Conservation (phyloP, 2,888 invertebrate genomes). For the Dione vanillae region DNA sequence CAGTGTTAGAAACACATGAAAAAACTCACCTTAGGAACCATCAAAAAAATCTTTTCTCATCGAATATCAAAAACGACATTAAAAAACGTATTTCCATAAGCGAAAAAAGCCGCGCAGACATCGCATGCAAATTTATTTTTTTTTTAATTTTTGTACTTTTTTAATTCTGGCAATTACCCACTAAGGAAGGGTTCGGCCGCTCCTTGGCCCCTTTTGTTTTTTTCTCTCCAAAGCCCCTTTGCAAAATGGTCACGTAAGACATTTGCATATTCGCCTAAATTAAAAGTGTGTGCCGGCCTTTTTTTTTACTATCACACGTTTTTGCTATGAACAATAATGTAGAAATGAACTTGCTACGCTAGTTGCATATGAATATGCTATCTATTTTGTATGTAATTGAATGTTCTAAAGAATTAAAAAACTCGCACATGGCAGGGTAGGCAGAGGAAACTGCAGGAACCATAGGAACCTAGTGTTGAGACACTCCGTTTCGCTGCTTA, state of each 20-base stretch:
- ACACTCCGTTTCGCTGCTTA: too few relatives aligned
- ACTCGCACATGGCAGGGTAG: too few relatives aligned
- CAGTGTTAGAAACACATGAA: conserved; percentile 15
- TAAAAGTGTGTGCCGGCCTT: conserved; percentile 71
- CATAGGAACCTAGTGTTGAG: too few relatives aligned
- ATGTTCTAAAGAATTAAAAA: not conserved
- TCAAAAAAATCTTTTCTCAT: conserved; percentile 79
- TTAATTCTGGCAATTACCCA: conserved; percentile 72
- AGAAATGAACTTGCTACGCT: conserved; percentile 63
- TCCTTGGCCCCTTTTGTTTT: conserved; percentile 73
- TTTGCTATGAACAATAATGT: conserved; percentile 66
- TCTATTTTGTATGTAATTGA: conserved; percentile 16
- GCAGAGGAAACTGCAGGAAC: too few relatives aligned
- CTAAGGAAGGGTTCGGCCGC: conserved; percentile 77
- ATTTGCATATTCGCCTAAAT: conserved; percentile 82
- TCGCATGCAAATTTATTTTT: conserved; percentile 77
- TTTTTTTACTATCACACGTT: conserved; percentile 80
- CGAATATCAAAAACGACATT: conserved; percentile 58
- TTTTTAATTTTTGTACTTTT: conserved; percentile 65
- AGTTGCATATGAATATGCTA: conserved; percentile 70
- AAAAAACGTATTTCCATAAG: conserved; percentile 63
- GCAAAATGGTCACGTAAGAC: conserved; percentile 81
- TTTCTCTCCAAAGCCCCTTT: conserved; percentile 69
- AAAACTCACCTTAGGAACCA: conserved; percentile 60
- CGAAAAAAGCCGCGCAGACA: conserved; percentile 65